Evolutionary conservation across 2,888 invertebrate genomes (phyloP), one percentile per base, ranked within the genome.

Genomic region (Encarsia formosa): DNA sequence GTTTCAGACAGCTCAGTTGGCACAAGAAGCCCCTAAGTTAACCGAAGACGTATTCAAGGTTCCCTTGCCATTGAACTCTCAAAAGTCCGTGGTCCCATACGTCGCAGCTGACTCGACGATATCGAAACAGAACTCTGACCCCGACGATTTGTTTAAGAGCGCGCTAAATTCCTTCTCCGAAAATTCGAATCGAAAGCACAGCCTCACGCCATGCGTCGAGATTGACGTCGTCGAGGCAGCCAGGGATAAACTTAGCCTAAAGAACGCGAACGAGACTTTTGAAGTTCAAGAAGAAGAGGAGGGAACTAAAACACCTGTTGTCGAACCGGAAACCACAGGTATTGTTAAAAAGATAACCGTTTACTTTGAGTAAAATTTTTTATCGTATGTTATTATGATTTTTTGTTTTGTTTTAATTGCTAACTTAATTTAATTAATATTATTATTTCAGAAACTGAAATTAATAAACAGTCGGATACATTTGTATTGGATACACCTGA

Each of bases 91-190:
- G 1, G 38, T 42, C 2, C 58, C 56, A 2, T 43, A 49, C 24
- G 29, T 53, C 11, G 32, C 53, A 8, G 52, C 49, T 22, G 52
- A 51, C 16, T 38, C 49, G 8, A 56, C 50, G 18, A 51, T 49
- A 13, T 13, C 50, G 15, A 31, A 43, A 3, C 46, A 45, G 29
- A 38, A 55, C 35, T n/a, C n/a, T n/a, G 26, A 40, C 11, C 13
- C 13, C 2, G 23, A 34, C 13, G 34, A 41, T 4, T 8, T 11
- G 26, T 52, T 60, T 26, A 43, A 42, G n/a, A 20, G 15, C 9
- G 49, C 54, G 16, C 48, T 47, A 22, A 37, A n/a, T 13, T 32
- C 47, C 8, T 44, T 52, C 32, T 49, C n/a, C 34, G n/a, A 6
- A 34, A 26, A 11, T 26, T 11, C 6, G 26, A 6, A 6, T 8